Percentiles rank a stretch among this genome's conserved stretches.
phyloP scores from a whole-genome alignment of 1,140 invertebrate genomes.

The Akabosia matsudoensis region DNA sequence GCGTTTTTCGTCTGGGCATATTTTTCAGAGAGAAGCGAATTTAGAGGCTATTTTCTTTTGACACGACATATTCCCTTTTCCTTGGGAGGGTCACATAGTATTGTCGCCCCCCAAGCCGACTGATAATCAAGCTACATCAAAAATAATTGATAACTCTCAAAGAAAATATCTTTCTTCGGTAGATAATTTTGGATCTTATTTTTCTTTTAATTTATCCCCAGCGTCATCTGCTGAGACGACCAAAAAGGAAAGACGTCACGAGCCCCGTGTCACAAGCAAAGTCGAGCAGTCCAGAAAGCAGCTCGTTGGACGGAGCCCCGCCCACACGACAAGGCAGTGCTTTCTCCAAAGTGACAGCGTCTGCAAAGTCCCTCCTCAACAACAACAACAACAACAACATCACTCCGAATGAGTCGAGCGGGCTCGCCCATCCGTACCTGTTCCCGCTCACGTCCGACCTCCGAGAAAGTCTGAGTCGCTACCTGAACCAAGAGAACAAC shows the following conservation, averaged over 20 bases:
- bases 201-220: conserved; percentile 96
- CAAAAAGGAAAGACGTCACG: conserved; percentile 65
- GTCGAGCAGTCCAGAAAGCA: conserved; percentile 43
- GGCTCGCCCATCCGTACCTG: not conserved
- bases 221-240: conserved; percentile 79
- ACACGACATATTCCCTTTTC: too few relatives aligned
- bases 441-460: conserved; percentile 35
- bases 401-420: not conserved
- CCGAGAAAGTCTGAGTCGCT: conserved; percentile 40
- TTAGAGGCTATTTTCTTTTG: too few relatives aligned
- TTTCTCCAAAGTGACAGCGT: not conserved
- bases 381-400: conserved; percentile 7
- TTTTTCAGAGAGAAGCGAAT: too few relatives aligned
- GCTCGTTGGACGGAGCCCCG: conserved; percentile 37
- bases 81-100: too few relatives aligned
- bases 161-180: too few relatives aligned
- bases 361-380: conserved; percentile 32
- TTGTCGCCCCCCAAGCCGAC: too few relatives aligned
- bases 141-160: too few relatives aligned
- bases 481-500: conserved; percentile 27
- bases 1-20: too few relatives aligned
- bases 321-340: not conserved
- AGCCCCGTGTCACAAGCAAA: conserved; percentile 29
- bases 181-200: too few relatives aligned
- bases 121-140: too few relatives aligned